Evolutionary conservation across 2,888 invertebrate genomes (phyloP).

Genomic region (Nesidiocoris tenuis): DNA sequence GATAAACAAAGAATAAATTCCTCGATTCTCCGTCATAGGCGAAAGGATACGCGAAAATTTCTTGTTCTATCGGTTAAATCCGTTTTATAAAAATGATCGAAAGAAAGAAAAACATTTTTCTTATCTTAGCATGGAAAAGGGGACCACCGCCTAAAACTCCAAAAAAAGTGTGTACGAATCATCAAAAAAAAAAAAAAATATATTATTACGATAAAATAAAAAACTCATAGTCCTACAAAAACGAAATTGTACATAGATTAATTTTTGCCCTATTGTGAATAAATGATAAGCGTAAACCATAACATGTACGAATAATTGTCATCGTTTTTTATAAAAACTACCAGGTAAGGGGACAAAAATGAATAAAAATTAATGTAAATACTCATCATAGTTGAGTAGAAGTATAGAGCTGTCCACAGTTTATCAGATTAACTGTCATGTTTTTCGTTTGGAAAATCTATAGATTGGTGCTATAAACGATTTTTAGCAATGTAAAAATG

Average conservation of each 20-base stretch:
- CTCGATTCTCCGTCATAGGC: too few relatives aligned
- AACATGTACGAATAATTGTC: background rate
- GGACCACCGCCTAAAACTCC: conserved; percentile 47
- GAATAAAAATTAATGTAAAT: background rate
- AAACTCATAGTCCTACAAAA: background rate
- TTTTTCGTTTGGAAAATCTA: background rate
- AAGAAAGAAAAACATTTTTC: conserved; percentile 15
- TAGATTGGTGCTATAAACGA: background rate
- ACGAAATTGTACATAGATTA: conserved; percentile 42
- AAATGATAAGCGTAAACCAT: background rate
- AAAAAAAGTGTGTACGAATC: conserved; percentile 36
- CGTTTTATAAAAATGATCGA: too few relatives aligned
- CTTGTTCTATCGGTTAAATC: too few relatives aligned
- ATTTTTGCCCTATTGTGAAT: conserved; percentile 46
- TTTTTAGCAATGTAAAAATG: too few relatives aligned
- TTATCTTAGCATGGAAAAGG: conserved; percentile 45
- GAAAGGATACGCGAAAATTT: too few relatives aligned
- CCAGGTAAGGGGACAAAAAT: background rate
- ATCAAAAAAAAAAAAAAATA: too few relatives aligned
- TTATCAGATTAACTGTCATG: background rate
- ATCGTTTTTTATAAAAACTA: background rate
- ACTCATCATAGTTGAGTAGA: background rate
- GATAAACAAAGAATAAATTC: too few relatives aligned
- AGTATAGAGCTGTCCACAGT: background rate
- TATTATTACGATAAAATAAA: too few relatives aligned